Percentiles rank a stretch among this genome's conserved stretches.
phyloP scores from a whole-genome alignment of 2,797 vertebrate species.

The Apodemus agrarius region DNA sequence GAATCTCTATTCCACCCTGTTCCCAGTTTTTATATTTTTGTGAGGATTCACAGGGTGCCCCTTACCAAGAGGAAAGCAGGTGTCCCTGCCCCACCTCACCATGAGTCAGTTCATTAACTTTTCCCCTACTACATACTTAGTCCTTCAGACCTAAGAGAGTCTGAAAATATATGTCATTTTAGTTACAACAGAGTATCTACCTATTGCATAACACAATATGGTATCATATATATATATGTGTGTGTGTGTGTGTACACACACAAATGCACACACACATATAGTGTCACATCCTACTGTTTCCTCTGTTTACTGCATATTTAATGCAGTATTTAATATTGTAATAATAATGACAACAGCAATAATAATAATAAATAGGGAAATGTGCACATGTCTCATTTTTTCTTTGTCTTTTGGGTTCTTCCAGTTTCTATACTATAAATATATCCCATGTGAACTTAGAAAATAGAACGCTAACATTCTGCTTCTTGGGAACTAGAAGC shows the following conservation, averaged over 20 bases:
- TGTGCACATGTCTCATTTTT: neutral
- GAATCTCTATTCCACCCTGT: neutral
- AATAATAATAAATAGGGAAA: neutral
- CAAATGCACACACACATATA: neutral
- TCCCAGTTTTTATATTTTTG: constrained; percentile 1
- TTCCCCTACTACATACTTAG: neutral
- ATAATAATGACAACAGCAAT: neutral
- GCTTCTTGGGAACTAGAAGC: neutral
- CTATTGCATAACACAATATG: neutral
- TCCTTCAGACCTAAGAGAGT: neutral
- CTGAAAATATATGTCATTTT: constrained; percentile 37
- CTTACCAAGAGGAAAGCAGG: neutral
- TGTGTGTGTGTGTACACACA: neutral
- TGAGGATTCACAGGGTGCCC: neutral
- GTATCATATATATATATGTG: neutral
- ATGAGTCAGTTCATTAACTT: neutral
- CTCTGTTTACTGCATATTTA: neutral
- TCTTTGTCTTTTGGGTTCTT: neutral
- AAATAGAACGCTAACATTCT: neutral
- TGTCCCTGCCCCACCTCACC: neutral
- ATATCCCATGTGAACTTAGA: neutral
- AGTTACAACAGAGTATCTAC: neutral
- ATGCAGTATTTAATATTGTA: neutral
- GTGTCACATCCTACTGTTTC: neutral
- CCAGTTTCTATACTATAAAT: constrained; percentile 7